Conservation (phyloP, 1,140 invertebrate genomes). For the Drosophila pseudoobscura region DNA sequence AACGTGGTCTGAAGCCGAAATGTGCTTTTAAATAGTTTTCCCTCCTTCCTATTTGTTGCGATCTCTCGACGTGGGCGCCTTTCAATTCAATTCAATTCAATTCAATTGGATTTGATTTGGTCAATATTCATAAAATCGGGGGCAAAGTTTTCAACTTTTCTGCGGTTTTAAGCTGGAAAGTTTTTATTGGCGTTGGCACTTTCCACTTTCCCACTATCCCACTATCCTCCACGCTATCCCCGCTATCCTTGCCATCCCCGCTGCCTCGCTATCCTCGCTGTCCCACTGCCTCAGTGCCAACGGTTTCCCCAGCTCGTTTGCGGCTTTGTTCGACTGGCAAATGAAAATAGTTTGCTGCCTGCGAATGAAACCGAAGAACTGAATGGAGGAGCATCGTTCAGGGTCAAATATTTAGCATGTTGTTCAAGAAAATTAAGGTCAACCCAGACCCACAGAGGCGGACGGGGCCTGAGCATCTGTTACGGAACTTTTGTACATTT, state of each 20-base stretch:
- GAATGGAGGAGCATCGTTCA: constrained; percentile 26
- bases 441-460: not conserved
- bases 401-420: constrained; percentile 55
- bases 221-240: too few species aligned
- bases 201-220: not conserved
- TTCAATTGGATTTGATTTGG: constrained; percentile 72
- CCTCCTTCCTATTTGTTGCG: constrained; percentile 28
- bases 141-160: constrained; percentile 70
- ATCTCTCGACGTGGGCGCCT: constrained; percentile 44
- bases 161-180: constrained; percentile 70
- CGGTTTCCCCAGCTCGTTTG: constrained; percentile 35
- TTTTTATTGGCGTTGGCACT: constrained; percentile 55
- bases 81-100: constrained; percentile 40
- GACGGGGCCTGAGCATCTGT: not conserved
- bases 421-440: constrained; percentile 53
- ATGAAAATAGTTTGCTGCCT: constrained; percentile 73
- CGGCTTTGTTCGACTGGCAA: constrained; percentile 73
- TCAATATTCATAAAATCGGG: constrained; percentile 74
- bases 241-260: too few species aligned
- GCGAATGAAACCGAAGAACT: constrained; percentile 28
- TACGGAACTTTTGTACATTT: constrained; percentile 42
- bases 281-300: too few species aligned
- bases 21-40: constrained; percentile 75
- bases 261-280: too few species aligned
- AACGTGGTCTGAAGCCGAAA: constrained; percentile 40